Evolutionary conservation across 2,113 vertebrate species (phyloP), one percentile per base, ranked within the genome.

Genomic region (Xiphophorus hellerii): DNA sequence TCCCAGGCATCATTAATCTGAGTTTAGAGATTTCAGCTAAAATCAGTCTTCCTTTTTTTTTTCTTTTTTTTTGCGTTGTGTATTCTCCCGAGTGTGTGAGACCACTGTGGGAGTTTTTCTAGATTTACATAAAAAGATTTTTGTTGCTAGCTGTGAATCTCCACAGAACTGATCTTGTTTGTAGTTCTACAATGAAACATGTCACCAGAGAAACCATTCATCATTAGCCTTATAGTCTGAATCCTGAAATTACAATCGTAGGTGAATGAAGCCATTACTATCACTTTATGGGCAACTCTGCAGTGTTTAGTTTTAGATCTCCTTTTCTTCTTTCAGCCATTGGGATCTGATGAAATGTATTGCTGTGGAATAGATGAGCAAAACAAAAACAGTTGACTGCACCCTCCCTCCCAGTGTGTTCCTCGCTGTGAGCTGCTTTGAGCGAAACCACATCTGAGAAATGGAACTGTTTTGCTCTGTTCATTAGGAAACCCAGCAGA

Each of bases 361-460:
- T 73, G 73, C 69, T 3, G 8, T 51, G 1, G 80, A 89, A 61
- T 81, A 71, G 67, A 86, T 60, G 66, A 76, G 77, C 29, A 82
- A 85, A 83, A 86, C 74, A 80, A 81, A 86, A 82, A 75, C 30
- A 61, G 82, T 80, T 76, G 62, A 69, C 62, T 58, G 68, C 61
- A 73, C 71, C 68, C 69, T 33, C 61, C 61, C 69, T 82, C 75
- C 60, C 3, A 77, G 60, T 35, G 75, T 71, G 64, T 68, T 77
- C 30, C 67, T 81, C 60, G 82, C 48, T 74, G 72, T 91, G 89
- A 85, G 85, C 83, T 84, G 81, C 76, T 91, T 89, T 73, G 25
- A 66, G 68, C 39, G 74, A 76, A 71, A 54, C 75, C 79, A 86
- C 80, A 70, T 75, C 29, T 69, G 73, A 80, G 69, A 76, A 73